Evolutionary conservation across 1,140 invertebrate species (phyloP), one percentile per base, ranked within the genome.

Genomic region (Bombyx mandarina): DNA sequence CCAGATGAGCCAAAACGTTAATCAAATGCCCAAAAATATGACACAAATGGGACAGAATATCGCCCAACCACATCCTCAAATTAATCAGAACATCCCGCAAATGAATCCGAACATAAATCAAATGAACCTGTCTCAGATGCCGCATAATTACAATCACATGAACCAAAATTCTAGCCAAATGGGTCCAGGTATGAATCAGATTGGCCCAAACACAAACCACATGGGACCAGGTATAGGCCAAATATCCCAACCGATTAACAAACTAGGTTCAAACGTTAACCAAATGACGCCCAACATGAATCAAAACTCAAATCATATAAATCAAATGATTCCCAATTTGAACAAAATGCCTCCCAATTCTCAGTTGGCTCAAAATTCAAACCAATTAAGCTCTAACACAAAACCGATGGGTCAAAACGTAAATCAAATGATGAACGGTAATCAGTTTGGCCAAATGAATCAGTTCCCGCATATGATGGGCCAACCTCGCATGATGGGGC

Each of bases 401-500:
- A 73, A 73, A 52, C 72, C 70, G 56, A 73, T 75, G 59, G 62
- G 69, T 22, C 72, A 69, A 22, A 73, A 69, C 53, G 65, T 66
- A 22, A 71, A 70, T 52, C 71, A 77, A 18, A 62, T 71, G 58
- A 62, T 66, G 1, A 79, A 77, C 48, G 77, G 77, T 1, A 70
- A 70, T 43, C 72, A 73, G 57, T 77, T 74, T 69, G 58, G 65
- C 7, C 62, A 65, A 7, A 69, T 75, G 69, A 79, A 76, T 53
- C 79, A 79, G 46, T 79, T 71, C 54, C 68, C 69, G 0, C 75
- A 79, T 55, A 76, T 79, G 70, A 77, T 83, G 73, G 73, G 74
- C 2, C 76, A 79, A 43, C 74, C 75, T 0, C 67, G 80, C 26
- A 82, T 86, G 83, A 72, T 85, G 57, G 75, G 67, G 0, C 79